Conservation (phyloP, 2,888 invertebrate species). For the Diplazon laetatorius region DNA sequence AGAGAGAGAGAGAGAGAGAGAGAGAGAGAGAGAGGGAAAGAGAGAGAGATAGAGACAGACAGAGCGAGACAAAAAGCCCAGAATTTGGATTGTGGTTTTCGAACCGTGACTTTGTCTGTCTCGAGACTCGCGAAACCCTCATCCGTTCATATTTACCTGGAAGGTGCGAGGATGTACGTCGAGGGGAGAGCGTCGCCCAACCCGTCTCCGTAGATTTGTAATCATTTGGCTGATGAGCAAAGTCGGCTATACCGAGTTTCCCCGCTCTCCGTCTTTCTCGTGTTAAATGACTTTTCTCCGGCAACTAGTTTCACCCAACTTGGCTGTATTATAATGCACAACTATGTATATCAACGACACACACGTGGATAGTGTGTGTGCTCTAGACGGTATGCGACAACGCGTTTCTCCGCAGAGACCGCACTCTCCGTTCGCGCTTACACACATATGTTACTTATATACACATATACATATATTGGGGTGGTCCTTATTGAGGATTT, state of each 20-base stretch:
- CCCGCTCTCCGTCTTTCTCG: slow-evolving; percentile 58
- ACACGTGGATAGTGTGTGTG: no score
- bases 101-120: slow-evolving; percentile 53
- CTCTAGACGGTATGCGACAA: slow-evolving; percentile 5
- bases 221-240: slow-evolving; percentile 76
- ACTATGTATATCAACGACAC: slow-evolving; percentile 5
- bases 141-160: slow-evolving; percentile 74
- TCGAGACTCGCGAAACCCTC: slow-evolving; percentile 69
- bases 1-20: slow-evolving; percentile 20
- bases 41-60: no score
- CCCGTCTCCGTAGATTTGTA: slow-evolving; percentile 71
- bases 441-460: no score
- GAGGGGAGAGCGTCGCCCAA: slow-evolving; percentile 40
- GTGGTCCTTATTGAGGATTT: no score
- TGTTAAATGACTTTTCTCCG: slow-evolving; percentile 69
- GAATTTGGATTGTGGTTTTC: slow-evolving; percentile 40
- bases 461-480: no score
- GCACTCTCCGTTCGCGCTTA: slow-evolving; percentile 6
- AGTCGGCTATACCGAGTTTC: slow-evolving; percentile 70
- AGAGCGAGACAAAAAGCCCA: not conserved
- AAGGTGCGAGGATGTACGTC: slow-evolving; percentile 48
- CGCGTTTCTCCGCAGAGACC: slow-evolving; percentile 37
- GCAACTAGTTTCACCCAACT: slow-evolving; percentile 44
- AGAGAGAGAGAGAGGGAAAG: not conserved
- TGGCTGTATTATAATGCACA: slow-evolving; percentile 21